These are phyloP conservation scores for Cryptocheilus praepositus DNA, from an alignment of 2,888 invertebrate species.

Conservation along the genomic window DNA sequence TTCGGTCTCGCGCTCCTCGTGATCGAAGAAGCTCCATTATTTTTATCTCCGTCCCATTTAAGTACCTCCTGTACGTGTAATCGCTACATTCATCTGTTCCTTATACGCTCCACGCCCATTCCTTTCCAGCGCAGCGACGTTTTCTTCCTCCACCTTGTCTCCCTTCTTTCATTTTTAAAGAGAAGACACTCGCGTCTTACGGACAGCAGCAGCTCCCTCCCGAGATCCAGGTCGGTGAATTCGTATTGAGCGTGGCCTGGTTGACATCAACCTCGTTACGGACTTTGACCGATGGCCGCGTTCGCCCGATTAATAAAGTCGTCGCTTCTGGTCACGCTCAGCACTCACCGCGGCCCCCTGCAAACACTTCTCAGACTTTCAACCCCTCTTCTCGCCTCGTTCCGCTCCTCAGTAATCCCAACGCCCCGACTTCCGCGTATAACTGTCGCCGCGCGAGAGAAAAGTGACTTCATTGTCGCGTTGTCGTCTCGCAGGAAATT, in stretches of 20 bases:
- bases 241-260: too few relatives aligned
- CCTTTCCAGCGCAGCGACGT: slow-evolving; percentile 3
- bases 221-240: not conserved
- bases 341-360: not conserved
- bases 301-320: slow-evolving; percentile 2
- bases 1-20: slow-evolving; percentile 24
- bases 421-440: slow-evolving; percentile 3
- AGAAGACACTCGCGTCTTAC: too few relatives aligned
- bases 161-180: too few relatives aligned
- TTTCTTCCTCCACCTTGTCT: not conserved
- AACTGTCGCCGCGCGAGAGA: not conserved
- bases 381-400: too few relatives aligned
- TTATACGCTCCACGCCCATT: not conserved
- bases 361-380: not conserved
- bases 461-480: slow-evolving; percentile 8
- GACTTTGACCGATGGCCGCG: too few relatives aligned
- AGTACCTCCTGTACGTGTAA: slow-evolving; percentile 40
- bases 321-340: too few relatives aligned
- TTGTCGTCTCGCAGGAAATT: slow-evolving; percentile 5
- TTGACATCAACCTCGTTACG: too few relatives aligned
- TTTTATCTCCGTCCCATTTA: slow-evolving; percentile 57
- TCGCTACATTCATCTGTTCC: slow-evolving; percentile 35
- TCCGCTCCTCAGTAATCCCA: not conserved
- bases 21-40: slow-evolving; percentile 52
- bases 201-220: too few relatives aligned